A percentile compares a stretch with the other conserved stretches of the same genome.
Evolutionary conservation across 2,888 invertebrate genomes (phyloP).

Genomic region (Caenorhabditis zanzibari): DNA sequence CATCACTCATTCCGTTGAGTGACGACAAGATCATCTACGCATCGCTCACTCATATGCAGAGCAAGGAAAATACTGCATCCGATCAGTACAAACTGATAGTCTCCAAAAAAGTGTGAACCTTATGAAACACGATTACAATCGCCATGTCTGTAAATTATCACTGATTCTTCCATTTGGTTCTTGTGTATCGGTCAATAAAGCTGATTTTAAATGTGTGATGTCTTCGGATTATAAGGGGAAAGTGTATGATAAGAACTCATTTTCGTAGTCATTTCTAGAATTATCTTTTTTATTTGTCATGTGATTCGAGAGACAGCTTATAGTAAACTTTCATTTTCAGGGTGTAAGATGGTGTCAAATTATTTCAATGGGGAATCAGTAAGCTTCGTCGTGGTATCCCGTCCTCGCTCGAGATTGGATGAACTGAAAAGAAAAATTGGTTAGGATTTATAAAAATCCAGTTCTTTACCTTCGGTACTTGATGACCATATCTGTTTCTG

Average conservation of each 20-base stretch:
- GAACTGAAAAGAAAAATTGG: conserved; percentile 59
- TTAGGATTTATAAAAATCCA: not conserved
- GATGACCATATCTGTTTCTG: conserved; percentile 75
- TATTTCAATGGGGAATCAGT: conserved; percentile 43
- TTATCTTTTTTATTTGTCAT: not conserved
- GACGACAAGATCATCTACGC: conserved; percentile 66
- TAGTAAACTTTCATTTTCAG: not conserved
- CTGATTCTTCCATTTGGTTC: not conserved
- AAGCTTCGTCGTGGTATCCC: conserved; percentile 74
- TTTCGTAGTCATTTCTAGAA: conserved; percentile 15
- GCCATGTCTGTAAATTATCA: conserved; percentile 49
- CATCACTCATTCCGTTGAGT: conserved; percentile 72
- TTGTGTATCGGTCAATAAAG: conserved; percentile 28
- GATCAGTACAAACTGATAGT: conserved; percentile 67
- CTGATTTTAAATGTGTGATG: conserved; percentile 30
- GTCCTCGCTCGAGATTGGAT: conserved; percentile 73
- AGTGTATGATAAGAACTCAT: conserved; percentile 33
- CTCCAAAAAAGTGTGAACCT: conserved; percentile 32
- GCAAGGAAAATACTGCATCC: conserved; percentile 73
- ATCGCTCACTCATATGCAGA: conserved; percentile 73
- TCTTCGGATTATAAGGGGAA: conserved; percentile 25
- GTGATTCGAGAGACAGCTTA: not conserved
- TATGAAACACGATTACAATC: not conserved
- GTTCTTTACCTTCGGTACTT: conserved; percentile 70
- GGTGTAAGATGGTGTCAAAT: not conserved